Conservation (phyloP, 2,797 vertebrate species). For the Heteromormyrus szaboi region DNA sequence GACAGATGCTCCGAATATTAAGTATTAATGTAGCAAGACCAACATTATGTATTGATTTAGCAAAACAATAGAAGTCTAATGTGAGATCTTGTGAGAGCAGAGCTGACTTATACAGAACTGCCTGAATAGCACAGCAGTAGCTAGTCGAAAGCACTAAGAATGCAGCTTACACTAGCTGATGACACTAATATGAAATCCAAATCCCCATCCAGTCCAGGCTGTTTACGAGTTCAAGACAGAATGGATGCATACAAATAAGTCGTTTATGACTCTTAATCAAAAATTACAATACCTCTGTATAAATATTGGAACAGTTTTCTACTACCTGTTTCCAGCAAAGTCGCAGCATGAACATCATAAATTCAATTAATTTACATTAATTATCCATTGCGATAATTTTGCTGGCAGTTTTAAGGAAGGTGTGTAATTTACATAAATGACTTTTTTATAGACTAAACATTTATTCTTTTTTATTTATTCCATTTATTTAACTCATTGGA, state of each 20-base stretch:
- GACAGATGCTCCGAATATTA: not conserved
- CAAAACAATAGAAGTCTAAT: not conserved
- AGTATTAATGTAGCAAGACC: not conserved
- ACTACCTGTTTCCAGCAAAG: not conserved
- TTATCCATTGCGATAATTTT: not conserved
- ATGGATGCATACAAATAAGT: not conserved
- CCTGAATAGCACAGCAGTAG: not conserved
- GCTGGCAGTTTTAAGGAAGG: not conserved
- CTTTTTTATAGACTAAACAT: not conserved
- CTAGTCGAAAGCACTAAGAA: not conserved
- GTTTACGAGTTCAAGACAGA: not conserved
- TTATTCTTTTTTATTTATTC: not conserved
- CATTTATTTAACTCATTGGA: not conserved
- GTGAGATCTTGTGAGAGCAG: not conserved
- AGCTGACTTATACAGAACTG: not conserved
- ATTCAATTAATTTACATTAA: not conserved
- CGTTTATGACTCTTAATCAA: not conserved
- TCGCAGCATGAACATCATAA: not conserved
- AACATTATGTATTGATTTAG: not conserved
- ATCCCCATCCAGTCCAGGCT: not conserved
- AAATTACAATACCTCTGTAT: not conserved
- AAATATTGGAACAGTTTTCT: not conserved
- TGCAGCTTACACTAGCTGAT: not conserved
- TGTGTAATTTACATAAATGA: not conserved
- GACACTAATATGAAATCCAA: not conserved